Evolutionary conservation across 2,113 vertebrate species (phyloP), one percentile per base, ranked within the genome.

Genomic region (Colistium nudipinnis): DNA sequence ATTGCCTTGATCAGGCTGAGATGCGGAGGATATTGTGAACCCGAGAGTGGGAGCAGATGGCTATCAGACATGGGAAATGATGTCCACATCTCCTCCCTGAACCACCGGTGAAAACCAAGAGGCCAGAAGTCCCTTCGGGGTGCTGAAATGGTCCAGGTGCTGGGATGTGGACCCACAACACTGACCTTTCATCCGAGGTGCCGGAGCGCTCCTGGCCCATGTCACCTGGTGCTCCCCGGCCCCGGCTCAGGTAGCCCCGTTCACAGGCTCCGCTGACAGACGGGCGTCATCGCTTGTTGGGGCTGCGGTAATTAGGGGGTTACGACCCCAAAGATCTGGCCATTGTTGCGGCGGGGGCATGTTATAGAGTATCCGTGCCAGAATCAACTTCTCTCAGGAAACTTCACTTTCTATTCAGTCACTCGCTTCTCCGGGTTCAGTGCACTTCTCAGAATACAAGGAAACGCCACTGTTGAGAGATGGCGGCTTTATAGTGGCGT

Each of bases 311-410:
- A 90, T 90, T 88, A 90, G 83, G 74, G 70, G 87, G 87, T 88
- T 89, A 84, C 13, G 81, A 88, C 88, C 89, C 74, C 36, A 45
- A 48, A 80, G 61, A 76, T 74, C 65, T 76, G 74, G 68, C 66
- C 68, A 81, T 87, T 85, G 75, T 91, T 86, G 78, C 70, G 68
- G 35, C 57, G 44, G 76, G 71, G 74, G 63, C 80, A 74, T 82
- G 84, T 74, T 80, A 45, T 70, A 71, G 68, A 63, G 68, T 52
- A 20, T 36, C 17, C 22, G 31, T 78, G 82, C 88, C 87, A 92
- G 85, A 85, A 87, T 80, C 91, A 90, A 88, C 74, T 63, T 73
- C 81, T 86, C 85, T 86, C 85, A 90, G 91, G 88, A 90, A 91
- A 89, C 80, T 86, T 81, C 71, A 75, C 77, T 90, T 88, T 88